Percentiles rank a stretch among this genome's conserved stretches.
These are phyloP conservation scores for Pteruthius melanotis DNA, from an alignment of 2,113 vertebrate species.

Conservation along the genomic window DNA sequence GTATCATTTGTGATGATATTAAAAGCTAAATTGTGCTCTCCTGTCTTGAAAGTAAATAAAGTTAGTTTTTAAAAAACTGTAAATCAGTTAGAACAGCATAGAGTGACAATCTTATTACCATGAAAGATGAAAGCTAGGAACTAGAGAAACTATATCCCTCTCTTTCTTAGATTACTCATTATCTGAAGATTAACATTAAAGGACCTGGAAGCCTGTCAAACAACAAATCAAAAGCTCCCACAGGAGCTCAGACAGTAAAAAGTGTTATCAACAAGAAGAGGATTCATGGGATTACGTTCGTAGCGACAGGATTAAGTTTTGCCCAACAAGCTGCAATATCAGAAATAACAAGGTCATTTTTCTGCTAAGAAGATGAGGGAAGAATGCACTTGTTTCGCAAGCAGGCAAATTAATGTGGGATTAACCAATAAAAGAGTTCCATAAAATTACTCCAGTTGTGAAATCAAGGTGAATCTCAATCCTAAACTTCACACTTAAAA, in stretches of 20 bases:
- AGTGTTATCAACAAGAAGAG: neutral
- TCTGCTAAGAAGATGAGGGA: conserved; percentile 4
- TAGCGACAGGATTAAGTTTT: conserved; percentile 7
- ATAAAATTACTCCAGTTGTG: neutral
- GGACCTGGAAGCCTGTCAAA: neutral
- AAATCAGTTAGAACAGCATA: neutral
- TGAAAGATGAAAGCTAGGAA: neutral
- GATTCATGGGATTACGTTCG: conserved; percentile 36
- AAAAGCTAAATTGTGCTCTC: neutral
- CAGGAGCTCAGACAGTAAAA: neutral
- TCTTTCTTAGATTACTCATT: neutral
- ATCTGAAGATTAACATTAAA: conserved; percentile 7
- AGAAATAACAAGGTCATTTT: conserved; percentile 46
- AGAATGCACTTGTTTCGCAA: conserved; percentile 5
- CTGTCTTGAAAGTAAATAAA: neutral
- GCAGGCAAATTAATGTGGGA: conserved; percentile 31
- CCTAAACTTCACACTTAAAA: neutral
- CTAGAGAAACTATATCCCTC: neutral
- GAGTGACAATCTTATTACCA: neutral
- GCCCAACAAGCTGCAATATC: neutral
- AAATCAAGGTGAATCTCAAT: conserved; percentile 25
- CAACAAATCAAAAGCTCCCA: neutral
- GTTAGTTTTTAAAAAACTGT: neutral
- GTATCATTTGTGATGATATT: neutral
- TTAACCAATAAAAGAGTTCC: conserved; percentile 15